phyloP scores from a whole-genome alignment of 2,113 vertebrate genomes.

The Micronycteris hirsuta region DNA sequence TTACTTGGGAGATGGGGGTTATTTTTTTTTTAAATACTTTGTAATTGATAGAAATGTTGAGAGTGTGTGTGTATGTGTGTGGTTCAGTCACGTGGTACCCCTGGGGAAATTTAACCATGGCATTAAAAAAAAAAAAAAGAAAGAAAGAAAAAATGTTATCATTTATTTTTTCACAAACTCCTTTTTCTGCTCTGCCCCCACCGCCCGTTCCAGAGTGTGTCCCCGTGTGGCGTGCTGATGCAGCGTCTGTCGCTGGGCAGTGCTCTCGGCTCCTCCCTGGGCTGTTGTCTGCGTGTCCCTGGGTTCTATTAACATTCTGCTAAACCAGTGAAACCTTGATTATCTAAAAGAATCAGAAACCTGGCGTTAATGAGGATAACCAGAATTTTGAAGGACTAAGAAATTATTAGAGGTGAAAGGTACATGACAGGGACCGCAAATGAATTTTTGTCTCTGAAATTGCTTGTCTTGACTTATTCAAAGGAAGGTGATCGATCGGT shows the following conservation, averaged over 20 bases:
- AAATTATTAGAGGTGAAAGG: constrained; percentile 48
- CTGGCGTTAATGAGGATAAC: constrained; percentile 53
- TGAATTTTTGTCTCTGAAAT: constrained; percentile 9
- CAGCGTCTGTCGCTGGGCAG: background rate
- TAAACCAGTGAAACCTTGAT: constrained; percentile 71
- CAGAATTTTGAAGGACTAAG: constrained; percentile 25
- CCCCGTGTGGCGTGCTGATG: constrained; percentile 24
- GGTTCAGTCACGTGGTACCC: background rate
- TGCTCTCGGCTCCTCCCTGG: constrained; percentile 39
- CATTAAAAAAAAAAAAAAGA: background rate
- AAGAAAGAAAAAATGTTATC: background rate
- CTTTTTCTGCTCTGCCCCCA: constrained; percentile 52
- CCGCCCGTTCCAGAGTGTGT: constrained; percentile 1
- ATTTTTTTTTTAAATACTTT: background rate
- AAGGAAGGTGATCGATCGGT: background rate
- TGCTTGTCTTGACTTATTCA: constrained; percentile 23
- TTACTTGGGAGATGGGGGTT: background rate
- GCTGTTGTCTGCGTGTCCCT: constrained; percentile 56
- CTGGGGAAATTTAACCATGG: constrained; percentile 7
- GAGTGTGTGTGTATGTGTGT: constrained; percentile 53
- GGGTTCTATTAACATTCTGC: constrained; percentile 35
- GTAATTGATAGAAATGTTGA: background rate
- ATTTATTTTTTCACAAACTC: background rate
- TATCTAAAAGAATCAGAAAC: constrained; percentile 50
- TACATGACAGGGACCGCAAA: background rate